Evolutionary conservation across 2,113 vertebrate genomes (phyloP), one percentile per base, ranked within the genome.

Genomic region (Nematolebias whitei): DNA sequence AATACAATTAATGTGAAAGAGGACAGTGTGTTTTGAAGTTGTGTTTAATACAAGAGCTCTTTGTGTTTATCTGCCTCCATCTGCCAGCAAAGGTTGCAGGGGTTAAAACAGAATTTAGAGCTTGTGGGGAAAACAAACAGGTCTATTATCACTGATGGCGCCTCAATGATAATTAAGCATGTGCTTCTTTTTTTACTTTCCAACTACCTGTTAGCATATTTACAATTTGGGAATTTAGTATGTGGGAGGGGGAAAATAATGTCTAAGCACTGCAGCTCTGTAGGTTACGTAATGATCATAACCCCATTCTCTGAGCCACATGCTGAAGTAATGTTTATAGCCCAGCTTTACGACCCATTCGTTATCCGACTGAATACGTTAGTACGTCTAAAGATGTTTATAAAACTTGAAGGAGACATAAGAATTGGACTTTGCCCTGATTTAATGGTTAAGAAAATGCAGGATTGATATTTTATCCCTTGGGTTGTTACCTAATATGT

Each of bases 401-500:
- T 61, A 32, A 18, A 35, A 64, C 79, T 66, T 67, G 59, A 61
- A 53, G 39, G 29, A 13, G 35, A 65, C 44, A 65, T 55, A 23
- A 64, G 54, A 56, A n/a, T 56, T 70, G 83, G 81, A 87, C 83
- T 88, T 88, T 85, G 84, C 32, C 66, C 65, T 4, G 32, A 54
- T 78, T 68, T 74, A 67, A 41, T 50, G 52, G 48, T 63, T 74
- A 24, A 13, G 52, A 69, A 52, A 69, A 39, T 16, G 47, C 64
- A 19, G 55, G 41, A 52, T 47, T 63, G 70, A 77, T 78, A 43
- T 73, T 71, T 72, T 78, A 74, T 81, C 74, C 41, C 24, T 43
- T 9, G 14, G 41, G 55, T 41, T n/a, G 40, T 74, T 38, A 45
- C 61, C 22, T 62, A 66, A 78, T 74, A 12, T 71, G 35, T 76